Base-by-base conservation (phyloP, 2,888 invertebrate genomes). In the Volucella bombylans region DNA sequence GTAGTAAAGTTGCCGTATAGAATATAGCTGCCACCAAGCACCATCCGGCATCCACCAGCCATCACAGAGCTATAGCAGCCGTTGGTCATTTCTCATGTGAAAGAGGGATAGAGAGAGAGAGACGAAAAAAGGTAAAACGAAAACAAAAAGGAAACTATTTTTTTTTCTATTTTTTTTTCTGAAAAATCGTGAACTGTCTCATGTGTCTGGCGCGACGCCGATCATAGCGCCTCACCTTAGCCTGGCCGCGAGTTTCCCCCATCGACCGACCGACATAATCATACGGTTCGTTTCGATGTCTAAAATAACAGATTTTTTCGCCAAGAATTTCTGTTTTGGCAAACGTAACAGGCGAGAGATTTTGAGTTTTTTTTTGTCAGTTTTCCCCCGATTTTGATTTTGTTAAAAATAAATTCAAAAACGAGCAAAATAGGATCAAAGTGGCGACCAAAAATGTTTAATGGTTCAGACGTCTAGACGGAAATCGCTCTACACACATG, bases 381-480 rank as follows among this genome's bases (percentile, higher is more conserved):
- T 31, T 31, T 4, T 31, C 0, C 31, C 31, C 6, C 6, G 31
- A 6, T 31, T 31, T 31, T 31, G 31, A 31, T 31, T 64, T 59
- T 64, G 62, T 73, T 43, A 68, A 59, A 79, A 79, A 79, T 79
- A 72, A 65, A 65, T 61, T 79, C 52, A 59, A 79, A 78, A 78
- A 71, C 14, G 39, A 73, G 47, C 18, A 69, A 78, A 78, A 65
- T 79, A 65, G 78, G 78, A 79, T 79, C 72, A 79, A 79, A 79
- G 71, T 72, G 71, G 65, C 78, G 78, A 72, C 71, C 71, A 72
- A 47, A 79, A 80, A 61, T 68, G 80, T 47, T 80, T 80, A 80
- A 80, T 80, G 73, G 80, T 68, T 80, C 80, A 73, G 73, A 73
- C 73, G 80, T 80, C 80, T 80, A 80, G 80, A 80, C 80, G 73